Percentiles rank a stretch among this genome's conserved stretches.
Conservation (phyloP, 2,888 invertebrate genomes). For the Drosophila meridiana region DNA sequence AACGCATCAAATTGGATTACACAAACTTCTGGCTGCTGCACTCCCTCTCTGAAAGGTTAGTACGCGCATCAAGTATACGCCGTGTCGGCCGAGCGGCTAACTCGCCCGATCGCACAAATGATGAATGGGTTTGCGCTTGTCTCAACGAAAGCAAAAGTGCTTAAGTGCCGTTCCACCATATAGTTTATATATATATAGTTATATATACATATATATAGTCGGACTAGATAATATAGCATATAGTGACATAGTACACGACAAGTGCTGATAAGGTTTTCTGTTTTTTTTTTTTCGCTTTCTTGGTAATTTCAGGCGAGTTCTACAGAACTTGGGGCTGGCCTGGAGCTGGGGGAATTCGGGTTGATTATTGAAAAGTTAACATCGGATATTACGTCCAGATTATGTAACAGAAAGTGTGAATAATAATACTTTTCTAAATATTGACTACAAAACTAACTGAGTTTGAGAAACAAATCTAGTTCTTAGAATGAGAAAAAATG, state of each 20-base stretch:
- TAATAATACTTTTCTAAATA: no score
- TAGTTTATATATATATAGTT: background rate
- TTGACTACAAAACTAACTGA: no score
- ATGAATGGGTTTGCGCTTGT: conserved; percentile 39
- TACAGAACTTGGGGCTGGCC: background rate
- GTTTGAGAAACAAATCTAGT: no score
- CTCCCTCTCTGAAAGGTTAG: conserved; percentile 76
- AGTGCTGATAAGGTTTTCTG: conserved; percentile 45
- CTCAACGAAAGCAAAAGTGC: conserved; percentile 67
- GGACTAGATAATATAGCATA: conserved; percentile 29
- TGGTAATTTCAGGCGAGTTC: conserved; percentile 10
- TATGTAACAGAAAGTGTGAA: no score
- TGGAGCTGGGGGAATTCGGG: no score
- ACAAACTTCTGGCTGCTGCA: conserved; percentile 69
- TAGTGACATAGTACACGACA: conserved; percentile 23
- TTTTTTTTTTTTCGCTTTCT: conserved; percentile 6
- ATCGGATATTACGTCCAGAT: no score
- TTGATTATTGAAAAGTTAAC: no score
- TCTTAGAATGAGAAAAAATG: no score
- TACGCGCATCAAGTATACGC: conserved; percentile 43
- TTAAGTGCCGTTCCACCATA: conserved; percentile 35
- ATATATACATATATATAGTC: conserved; percentile 2
- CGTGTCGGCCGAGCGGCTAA: background rate
- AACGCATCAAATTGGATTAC: conserved; percentile 76
- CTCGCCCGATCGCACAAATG: conserved; percentile 10